Base-by-base conservation (phyloP, 2,888 invertebrate genomes). In the Caenorhabditis panamensis region DNA sequence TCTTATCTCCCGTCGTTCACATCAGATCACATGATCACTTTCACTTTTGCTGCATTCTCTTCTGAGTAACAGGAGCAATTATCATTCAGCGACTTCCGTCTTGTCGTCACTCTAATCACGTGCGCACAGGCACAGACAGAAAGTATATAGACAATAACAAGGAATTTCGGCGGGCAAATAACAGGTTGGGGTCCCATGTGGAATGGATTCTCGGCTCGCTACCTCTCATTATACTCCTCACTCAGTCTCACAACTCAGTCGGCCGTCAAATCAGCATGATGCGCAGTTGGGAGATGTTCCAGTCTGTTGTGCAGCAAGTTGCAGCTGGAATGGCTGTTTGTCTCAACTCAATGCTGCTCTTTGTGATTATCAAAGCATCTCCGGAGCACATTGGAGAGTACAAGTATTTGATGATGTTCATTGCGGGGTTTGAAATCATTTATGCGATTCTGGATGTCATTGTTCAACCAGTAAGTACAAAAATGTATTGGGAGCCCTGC, bases 391-490 rank as follows among this genome's bases (percentile, higher is more conserved):
- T 71, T 36, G 71, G 71, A 1, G 41, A 61, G 8, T 71, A 71
- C 44, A 71, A 62, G n/a, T 71, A 61, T n/a, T 26, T 71, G 1
- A 71, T 71, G 71, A 53, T 71, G 3, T 71, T 59, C 22, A 71
- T 71, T 24, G 44, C 59, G 1, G 20, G 47, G 0, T 71, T 71
- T 18, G 71, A 71, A 49, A 49, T 71, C 9, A 9, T 62, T 20
- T 71, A 71, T n/a, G 53, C 61, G 0, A 8, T 71, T 20, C 53
- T 71, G 5, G 71, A 71, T n/a, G 20, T 62, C 2, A 13, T 59
- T 6, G 37, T 71, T n/a, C 62, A 68, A 31, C 67, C 67, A 28
- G 67, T 68, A 47, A 49, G 61, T 56, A 3, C 6, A 11, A 61
- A 18, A 37, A 36, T 37, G 26, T 16, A 41, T 16, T 11, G 16